phyloP scores from a whole-genome alignment of 2,797 vertebrate species.

The Pseudochaenichthys georgianus region DNA sequence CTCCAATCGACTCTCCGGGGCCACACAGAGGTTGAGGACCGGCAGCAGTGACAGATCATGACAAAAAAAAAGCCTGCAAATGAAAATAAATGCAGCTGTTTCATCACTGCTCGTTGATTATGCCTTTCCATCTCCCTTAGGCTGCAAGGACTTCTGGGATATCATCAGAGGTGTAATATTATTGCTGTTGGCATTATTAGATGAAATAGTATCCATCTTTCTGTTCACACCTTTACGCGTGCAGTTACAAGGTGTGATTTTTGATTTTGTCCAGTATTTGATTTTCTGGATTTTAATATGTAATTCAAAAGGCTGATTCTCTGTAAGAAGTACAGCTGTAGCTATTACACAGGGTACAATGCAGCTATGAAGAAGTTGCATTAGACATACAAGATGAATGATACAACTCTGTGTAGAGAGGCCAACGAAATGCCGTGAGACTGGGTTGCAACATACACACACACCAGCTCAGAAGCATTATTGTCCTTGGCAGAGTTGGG shows the following conservation, averaged over 20 bases:
- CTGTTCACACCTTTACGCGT: neutral
- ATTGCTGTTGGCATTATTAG: neutral
- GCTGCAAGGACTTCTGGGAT: too few species aligned
- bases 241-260: neutral
- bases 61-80: conserved; percentile 5
- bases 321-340: neutral
- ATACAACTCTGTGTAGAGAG: neutral
- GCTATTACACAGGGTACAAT: neutral
- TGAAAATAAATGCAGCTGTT: conserved; percentile 16
- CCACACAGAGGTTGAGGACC: neutral
- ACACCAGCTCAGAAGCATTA: conserved; percentile 20
- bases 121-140: neutral
- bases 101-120: conserved; percentile 30
- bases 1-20: conserved; percentile 47
- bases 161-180: too few species aligned
- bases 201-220: too few species aligned
- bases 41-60: conserved; percentile 14
- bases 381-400: neutral
- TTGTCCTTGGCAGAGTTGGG: conserved; percentile 49
- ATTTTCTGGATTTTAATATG: neutral
- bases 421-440: neutral
- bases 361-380: neutral
- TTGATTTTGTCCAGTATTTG: neutral
- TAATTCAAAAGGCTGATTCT: neutral
- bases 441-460: neutral